Percentiles rank a stretch among this genome's conserved stretches.
phyloP scores from a whole-genome alignment of 2,888 invertebrate genomes.

The Odontothrips loti region DNA sequence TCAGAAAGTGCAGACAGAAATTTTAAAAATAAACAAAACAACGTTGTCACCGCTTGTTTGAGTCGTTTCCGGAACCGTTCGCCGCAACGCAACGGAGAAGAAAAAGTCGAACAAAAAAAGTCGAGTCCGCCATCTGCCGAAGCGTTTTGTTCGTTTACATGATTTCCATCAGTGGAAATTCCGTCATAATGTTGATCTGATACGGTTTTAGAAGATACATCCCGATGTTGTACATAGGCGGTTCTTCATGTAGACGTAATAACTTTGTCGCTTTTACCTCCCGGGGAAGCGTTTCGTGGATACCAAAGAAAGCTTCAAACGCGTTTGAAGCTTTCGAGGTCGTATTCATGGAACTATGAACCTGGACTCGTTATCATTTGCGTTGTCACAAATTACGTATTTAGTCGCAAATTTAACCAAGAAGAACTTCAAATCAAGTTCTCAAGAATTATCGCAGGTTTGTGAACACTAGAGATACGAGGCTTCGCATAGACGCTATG shows the following conservation, averaged over 20 bases:
- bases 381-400: constrained; percentile 98
- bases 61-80: constrained; percentile 3
- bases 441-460: constrained; percentile 85
- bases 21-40: no score
- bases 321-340: constrained; percentile 92
- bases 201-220: constrained; percentile 43
- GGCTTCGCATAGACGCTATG: constrained; percentile 15
- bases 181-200: constrained; percentile 23
- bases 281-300: constrained; percentile 60
- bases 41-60: not conserved
- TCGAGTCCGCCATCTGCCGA: constrained; percentile 20
- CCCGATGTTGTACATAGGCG: constrained; percentile 53
- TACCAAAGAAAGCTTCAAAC: constrained; percentile 87
- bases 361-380: constrained; percentile 98
- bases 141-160: constrained; percentile 22
- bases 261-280: constrained; percentile 47
- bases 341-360: constrained; percentile 94
- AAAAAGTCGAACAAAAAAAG: not conserved
- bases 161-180: not conserved
- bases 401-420: constrained; percentile 92
- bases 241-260: constrained; percentile 51
- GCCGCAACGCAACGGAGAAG: not conserved
- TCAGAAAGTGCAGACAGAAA: no score
- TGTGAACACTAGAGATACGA: constrained; percentile 47
- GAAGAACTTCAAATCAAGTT: constrained; percentile 89